Percentiles rank a stretch among this genome's conserved stretches.
Evolutionary conservation across 2,113 vertebrate genomes (phyloP).

Genomic region (Pomatorhinus ruficollis): DNA sequence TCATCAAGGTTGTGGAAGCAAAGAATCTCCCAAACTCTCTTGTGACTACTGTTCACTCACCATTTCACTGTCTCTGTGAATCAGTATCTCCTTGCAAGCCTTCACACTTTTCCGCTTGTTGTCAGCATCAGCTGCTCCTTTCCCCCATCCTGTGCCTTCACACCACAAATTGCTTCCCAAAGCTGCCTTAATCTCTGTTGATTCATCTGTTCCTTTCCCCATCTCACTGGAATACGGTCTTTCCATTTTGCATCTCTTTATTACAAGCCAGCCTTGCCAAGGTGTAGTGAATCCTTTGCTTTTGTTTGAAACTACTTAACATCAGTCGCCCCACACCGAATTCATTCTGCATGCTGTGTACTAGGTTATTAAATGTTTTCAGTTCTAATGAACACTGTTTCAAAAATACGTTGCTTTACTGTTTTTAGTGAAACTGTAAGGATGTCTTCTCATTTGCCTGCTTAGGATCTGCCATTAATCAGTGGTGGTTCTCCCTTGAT

Average conservation of each 20-base stretch:
- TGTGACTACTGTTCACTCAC: background rate
- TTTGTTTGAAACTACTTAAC: background rate
- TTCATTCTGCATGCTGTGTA: background rate
- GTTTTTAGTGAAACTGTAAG: background rate
- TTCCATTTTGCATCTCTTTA: background rate
- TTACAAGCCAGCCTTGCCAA: background rate
- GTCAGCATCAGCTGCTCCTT: background rate
- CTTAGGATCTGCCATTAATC: background rate
- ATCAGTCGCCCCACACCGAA: background rate
- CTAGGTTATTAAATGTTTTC: background rate
- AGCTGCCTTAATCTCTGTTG: background rate
- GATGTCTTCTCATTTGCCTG: background rate
- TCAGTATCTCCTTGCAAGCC: background rate
- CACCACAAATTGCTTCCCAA: background rate
- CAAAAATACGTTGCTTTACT: background rate
- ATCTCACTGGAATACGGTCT: rapidly evolving
- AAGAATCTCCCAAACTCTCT: background rate
- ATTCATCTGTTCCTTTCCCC: background rate
- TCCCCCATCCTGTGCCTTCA: background rate
- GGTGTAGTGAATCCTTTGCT: background rate
- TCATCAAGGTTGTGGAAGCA: background rate
- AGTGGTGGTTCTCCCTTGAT: background rate
- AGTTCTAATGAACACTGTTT: background rate
- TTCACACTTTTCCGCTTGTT: background rate
- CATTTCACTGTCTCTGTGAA: background rate